phyloP scores from a whole-genome alignment of 2,797 vertebrate species.

The Bufotes viridis region DNA sequence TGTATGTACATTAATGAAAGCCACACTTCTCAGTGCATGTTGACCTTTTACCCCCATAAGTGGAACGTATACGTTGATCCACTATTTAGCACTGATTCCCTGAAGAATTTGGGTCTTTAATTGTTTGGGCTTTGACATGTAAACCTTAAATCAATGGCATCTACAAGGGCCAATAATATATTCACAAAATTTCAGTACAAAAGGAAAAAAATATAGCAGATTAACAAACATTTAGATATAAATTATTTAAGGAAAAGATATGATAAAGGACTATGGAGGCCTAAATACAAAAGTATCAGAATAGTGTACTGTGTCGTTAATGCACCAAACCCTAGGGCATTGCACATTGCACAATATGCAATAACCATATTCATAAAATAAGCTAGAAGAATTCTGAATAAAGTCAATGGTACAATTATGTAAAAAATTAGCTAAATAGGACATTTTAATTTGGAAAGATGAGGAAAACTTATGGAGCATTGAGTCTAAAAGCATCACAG shows the following conservation, averaged over 20 bases:
- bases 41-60: constrained; percentile 23
- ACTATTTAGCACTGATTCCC: background rate
- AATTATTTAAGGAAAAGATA: background rate
- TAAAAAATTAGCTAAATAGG: too few species aligned
- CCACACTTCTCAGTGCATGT: background rate
- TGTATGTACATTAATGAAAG: constrained; percentile 15
- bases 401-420: too few species aligned
- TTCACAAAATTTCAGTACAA: background rate
- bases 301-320: background rate
- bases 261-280: background rate
- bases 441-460: too few species aligned
- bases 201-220: background rate
- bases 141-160: background rate
- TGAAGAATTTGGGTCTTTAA: background rate
- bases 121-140: background rate
- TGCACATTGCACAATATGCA: background rate
- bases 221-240: background rate
- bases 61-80: constrained; percentile 21
- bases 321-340: background rate
- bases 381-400: too few species aligned
- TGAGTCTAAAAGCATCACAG: too few species aligned
- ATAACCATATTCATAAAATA: too few species aligned
- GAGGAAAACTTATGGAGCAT: too few species aligned
- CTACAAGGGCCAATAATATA: background rate
- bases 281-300: background rate